Base-by-base conservation (phyloP, 2,888 invertebrate genomes). In the Apodemia duryi region DNA sequence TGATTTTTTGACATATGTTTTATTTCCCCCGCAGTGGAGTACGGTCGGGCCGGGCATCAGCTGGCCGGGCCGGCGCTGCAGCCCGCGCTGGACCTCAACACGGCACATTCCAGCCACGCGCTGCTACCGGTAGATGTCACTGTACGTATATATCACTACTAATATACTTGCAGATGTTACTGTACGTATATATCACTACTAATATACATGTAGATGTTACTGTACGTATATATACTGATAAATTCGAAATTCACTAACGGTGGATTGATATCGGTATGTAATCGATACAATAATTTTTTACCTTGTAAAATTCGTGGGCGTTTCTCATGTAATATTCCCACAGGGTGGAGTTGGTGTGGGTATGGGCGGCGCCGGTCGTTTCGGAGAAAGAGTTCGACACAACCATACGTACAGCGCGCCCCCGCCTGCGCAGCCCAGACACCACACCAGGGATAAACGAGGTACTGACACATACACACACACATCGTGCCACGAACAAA, bases 321-420 rank as follows among this genome's bases (percentile, higher is more conserved):
- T 35, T 35, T 35, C 35, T 35, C 35, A 35, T 35, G 35, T 35
- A 5, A n/a, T 49, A n/a, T 62, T 11, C 49, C 2, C 46, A 43
- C 11, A 64, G 64, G 64, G 61, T 1, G 61, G 64, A 0, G 38
- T 61, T 7, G 64, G 49, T 11, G 62, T 35, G 35, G 46, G 49
- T 9, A 61, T 35, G 61, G 64, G 64, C 61, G 64, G 61, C 13
- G 61, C 64, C 38, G 35, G 49, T 1, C 51, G 35, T 49, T 28
- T 81, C 62, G 75, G 87, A 63, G 70, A 93, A 93, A 75, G 96
- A 91, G 94, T 97, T 61, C 94, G 96, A 6, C 97, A 97, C 87
- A 98, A 98, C 88, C 97, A 98, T 84, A 97, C 97, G 0, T 98
- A 97, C 87, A 95, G 96, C 75, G 92, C 97, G 72, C 96, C 96